Conservation (phyloP, 2,888 invertebrate genomes). For the Drosophila differens region DNA sequence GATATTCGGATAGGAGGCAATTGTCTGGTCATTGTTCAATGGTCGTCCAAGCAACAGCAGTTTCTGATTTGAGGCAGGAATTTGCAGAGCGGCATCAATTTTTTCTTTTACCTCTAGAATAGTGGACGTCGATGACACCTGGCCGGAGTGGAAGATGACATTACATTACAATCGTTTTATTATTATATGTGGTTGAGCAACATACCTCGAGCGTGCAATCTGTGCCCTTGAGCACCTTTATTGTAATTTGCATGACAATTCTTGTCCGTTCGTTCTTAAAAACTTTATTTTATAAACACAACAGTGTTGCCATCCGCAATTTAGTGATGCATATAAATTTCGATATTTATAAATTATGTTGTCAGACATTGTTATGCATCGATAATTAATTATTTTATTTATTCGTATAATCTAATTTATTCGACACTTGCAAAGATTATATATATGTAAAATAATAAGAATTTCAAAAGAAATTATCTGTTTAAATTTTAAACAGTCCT, state of each 20-base stretch:
- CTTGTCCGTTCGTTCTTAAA: constrained; percentile 9
- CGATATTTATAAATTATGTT: constrained; percentile 24
- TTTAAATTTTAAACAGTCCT: not conserved
- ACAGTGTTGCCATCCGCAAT: constrained; percentile 51
- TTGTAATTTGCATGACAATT: constrained; percentile 88
- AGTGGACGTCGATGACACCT: constrained; percentile 87
- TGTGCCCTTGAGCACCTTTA: constrained; percentile 91
- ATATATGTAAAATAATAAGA: not conserved
- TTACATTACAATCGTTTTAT: not conserved
- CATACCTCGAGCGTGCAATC: constrained; percentile 89
- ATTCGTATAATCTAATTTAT: not conserved
- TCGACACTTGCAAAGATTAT: not conserved
- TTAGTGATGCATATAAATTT: constrained; percentile 33
- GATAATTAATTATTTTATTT: constrained; percentile 9
- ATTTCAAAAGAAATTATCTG: not conserved
- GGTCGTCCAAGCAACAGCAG: constrained; percentile 90
- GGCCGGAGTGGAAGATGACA: not conserved
- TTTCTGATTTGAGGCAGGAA: constrained; percentile 90
- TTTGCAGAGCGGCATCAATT: constrained; percentile 88
- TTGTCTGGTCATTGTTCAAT: constrained; percentile 89
- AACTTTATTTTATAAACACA: constrained; percentile 52
- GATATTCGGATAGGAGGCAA: constrained; percentile 90
- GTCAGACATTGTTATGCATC: not conserved
- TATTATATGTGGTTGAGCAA: not conserved
- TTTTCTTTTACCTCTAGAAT: constrained; percentile 90